Base-by-base conservation (phyloP, 2,888 invertebrate genomes). In the Eupelmus urozonus region DNA sequence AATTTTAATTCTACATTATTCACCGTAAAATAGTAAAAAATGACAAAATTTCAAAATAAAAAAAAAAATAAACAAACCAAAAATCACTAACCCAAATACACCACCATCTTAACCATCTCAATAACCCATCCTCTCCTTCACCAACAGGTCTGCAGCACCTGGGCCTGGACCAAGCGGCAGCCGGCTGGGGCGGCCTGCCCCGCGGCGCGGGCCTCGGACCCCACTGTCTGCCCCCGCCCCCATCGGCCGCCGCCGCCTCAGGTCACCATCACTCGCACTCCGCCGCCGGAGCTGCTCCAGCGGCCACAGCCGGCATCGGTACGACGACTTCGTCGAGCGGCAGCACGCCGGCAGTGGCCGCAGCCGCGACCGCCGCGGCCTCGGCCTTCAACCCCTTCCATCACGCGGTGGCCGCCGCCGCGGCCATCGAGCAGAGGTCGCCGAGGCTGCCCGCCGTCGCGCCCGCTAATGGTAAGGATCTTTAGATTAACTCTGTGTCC, bases 201-300 rank as follows among this genome's bases (percentile, higher is more conserved):
- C 86, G 88, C 77, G 87, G 88, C 73, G 87, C 87, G 2, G 45
- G 53, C 78, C 80, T 88, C 79, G 88, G 89, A 71, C 88, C 88
- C 77, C 89, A 89, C 82, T 89, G 90, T 86, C 87, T 88, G 82
- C 90, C 90, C 70, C 89, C 89, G 63, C 90, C 90, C 87, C 89
- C 87, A 23, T 20, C 74, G 40, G 55, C 70, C 57, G 86, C 74
- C 45, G 55, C 70, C 57, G 86, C 87, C 65, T 89, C 89, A 70
- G 89, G 9, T 34, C 34, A 34, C 89, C 74, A 89, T 89, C 83
- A 89, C 89, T 80, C 89, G 88, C 79, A 89, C 89, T 80, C 89
- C 89, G 78, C 89, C 66, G 84, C 34, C 3, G n/a, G n/a, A n/a
- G 34, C 9, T 34, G 3, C 34, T 34, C 3, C 34, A 34, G 9